Percentiles rank a stretch among this genome's conserved stretches.
Evolutionary conservation across 92 coral and sea anemone genomes (phyloP).

Genomic region (Heteractis magnifica): DNA sequence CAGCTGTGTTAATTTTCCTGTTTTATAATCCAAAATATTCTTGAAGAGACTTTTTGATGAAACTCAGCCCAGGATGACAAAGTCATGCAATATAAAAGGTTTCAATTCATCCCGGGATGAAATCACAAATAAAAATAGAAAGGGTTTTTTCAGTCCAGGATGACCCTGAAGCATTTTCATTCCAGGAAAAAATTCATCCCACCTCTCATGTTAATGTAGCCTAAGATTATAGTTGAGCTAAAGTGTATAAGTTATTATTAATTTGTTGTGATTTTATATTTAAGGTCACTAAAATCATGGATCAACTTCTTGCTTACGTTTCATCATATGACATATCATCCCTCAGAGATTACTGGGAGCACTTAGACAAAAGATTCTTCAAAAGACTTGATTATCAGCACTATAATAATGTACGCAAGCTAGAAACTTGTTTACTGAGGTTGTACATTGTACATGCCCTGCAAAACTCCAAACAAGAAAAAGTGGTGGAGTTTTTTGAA

Average conservation of each 20-base stretch:
- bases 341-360: constrained; percentile 85
- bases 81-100: too few relatives aligned
- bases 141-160: too few relatives aligned
- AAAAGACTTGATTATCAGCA: constrained; percentile 88
- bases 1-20: background rate
- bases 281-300: constrained; percentile 90
- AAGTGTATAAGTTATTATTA: background rate
- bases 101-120: too few relatives aligned
- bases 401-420: constrained; percentile 80
- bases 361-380: constrained; percentile 79
- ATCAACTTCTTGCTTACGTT: constrained; percentile 76
- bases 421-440: constrained; percentile 88
- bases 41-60: background rate
- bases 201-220: too few relatives aligned
- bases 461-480: constrained; percentile 89
- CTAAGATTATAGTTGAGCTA: background rate
- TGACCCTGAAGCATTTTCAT: too few relatives aligned
- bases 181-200: too few relatives aligned
- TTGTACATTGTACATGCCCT: constrained; percentile 88
- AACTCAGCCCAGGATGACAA: too few relatives aligned
- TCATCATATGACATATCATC: constrained; percentile 77
- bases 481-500: constrained; percentile 94
- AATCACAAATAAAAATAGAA: too few relatives aligned
- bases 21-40: background rate
- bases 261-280: constrained; percentile 4